phyloP scores from a whole-genome alignment of 2,797 vertebrate genomes.

The Pogoniulus pusillus region DNA sequence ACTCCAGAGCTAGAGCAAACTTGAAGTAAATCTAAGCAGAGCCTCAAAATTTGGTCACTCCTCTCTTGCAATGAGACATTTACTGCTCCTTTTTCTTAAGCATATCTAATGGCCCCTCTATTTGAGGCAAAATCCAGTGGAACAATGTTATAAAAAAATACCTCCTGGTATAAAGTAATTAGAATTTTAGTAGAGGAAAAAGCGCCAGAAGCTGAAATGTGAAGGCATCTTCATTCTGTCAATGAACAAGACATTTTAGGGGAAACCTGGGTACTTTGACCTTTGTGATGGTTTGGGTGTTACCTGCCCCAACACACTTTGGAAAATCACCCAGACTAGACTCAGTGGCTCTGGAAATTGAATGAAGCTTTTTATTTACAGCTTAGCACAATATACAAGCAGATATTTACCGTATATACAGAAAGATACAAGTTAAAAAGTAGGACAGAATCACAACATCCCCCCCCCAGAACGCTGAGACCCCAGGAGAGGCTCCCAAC shows the following conservation, averaged over 20 bases:
- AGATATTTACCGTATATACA: too few species aligned
- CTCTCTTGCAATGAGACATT: neutral
- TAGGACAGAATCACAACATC: too few species aligned
- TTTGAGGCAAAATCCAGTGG: neutral
- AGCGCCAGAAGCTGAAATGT: neutral
- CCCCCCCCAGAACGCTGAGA: too few species aligned
- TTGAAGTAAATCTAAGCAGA: neutral
- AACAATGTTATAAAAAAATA: neutral
- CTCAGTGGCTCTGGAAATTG: too few species aligned
- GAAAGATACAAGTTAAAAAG: too few species aligned
- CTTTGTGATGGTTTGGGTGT: too few species aligned
- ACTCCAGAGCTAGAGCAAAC: neutral
- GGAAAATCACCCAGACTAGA: too few species aligned
- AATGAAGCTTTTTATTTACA: too few species aligned
- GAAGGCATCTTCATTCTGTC: neutral
- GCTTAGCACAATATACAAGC: too few species aligned
- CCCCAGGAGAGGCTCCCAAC: too few species aligned
- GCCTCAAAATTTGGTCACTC: neutral
- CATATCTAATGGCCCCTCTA: accelerated
- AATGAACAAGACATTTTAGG: neutral
- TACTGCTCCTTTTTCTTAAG: neutral
- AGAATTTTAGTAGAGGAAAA: neutral
- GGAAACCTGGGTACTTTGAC: neutral
- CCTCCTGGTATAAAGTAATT: neutral
- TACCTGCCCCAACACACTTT: too few species aligned